Conservation (phyloP, 2,797 vertebrate species). For the Spinus pinus region DNA sequence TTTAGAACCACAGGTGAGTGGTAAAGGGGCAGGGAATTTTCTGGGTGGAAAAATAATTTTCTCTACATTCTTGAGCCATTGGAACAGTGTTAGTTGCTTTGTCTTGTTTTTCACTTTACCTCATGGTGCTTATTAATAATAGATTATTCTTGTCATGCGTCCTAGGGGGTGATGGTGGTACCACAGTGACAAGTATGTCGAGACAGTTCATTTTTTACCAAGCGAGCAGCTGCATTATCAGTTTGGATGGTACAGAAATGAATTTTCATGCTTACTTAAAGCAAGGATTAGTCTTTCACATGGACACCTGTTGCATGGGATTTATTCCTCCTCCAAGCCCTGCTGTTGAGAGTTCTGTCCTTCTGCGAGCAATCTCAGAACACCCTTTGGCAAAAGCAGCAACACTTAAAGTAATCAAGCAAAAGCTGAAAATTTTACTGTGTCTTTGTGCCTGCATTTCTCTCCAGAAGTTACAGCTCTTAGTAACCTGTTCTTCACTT, state of each 20-base stretch:
- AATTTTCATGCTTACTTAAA: background rate
- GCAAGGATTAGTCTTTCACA: background rate
- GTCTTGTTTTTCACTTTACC: background rate
- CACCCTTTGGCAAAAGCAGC: background rate
- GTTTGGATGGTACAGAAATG: background rate
- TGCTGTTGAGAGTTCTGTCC: background rate
- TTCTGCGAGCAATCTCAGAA: background rate
- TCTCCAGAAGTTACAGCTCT: background rate
- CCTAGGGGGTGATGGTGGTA: background rate
- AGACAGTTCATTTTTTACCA: background rate
- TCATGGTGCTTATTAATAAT: background rate
- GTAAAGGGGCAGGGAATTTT: background rate
- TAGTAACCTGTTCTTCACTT: background rate
- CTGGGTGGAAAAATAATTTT: background rate
- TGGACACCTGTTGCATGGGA: background rate
- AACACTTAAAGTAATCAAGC: background rate
- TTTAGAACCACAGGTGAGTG: conserved; percentile 87
- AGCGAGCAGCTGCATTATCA: background rate
- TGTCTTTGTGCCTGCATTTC: background rate
- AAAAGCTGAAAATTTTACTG: background rate
- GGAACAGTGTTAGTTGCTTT: background rate
- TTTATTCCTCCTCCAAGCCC: background rate
- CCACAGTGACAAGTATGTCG: background rate
- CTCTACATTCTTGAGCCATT: background rate
- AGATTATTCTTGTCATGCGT: background rate